Base-by-base conservation (phyloP, 1,140 invertebrate genomes). In the Papilio xuthus region DNA sequence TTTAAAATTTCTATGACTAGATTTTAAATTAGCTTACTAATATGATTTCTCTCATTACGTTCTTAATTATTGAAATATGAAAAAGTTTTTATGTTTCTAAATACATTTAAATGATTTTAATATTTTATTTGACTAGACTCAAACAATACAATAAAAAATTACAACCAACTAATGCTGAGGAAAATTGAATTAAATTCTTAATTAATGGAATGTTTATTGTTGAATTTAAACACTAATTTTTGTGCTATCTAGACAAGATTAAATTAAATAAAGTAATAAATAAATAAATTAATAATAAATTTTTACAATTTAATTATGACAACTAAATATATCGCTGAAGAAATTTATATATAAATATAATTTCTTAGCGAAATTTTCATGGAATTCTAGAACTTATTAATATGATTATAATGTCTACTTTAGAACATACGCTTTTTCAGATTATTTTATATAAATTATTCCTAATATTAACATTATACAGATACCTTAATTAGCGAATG, bases 381-480 rank as follows among this genome's bases (percentile, higher is more conserved):
- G 50, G 50, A 53, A 53, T 53, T 53, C 50, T 53, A 53, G n/a
- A 20, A 53, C n/a, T 53, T 53, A 4, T 44, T 23, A 23, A 20
- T n/a, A 13, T 50, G 47, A 74, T 6, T 50, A 32, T 28, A 53
- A n/a, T 56, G 18, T 56, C 88, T 92, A 93, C 82, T 93, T 92
- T 93, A 93, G 91, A 93, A 93, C 90, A 82, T 87, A 87, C 91
- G 91, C 91, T 93, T 93, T 90, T 86, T 82, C 67, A 71, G 50
- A 78, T 63, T 80, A 72, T 81, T 37, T 53, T 79, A 81, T 79
- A 63, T 8, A n/a, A 9, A 53, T 0, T 53, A 20, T 18, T 53
- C 50, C n/a, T 53, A 53, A 53, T 9, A 20, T 20, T 53, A 53
- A 53, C 18, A 7, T n/a, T 53, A 53, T 53, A 53, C 50, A 53